Evolutionary conservation across 2,888 invertebrate genomes (phyloP).

Genomic region (Eupeodes luniger): DNA sequence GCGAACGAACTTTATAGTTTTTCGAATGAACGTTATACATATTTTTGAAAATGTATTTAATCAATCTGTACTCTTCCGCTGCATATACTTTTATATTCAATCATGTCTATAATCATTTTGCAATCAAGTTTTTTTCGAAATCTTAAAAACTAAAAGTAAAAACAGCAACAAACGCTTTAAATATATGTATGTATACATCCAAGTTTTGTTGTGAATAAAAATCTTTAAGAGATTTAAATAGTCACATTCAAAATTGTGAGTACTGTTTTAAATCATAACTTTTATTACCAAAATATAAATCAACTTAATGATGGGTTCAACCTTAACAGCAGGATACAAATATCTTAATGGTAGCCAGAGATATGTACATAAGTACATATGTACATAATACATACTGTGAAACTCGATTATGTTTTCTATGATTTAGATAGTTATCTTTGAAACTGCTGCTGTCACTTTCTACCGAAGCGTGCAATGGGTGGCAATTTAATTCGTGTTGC

Average conservation of each 20-base stretch:
- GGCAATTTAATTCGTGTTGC: conserved; percentile 55
- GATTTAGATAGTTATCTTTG: conserved; percentile 53
- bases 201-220: too few relatives aligned
- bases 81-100: too few relatives aligned
- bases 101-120: too few relatives aligned
- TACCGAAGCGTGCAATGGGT: conserved; percentile 52
- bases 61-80: too few relatives aligned
- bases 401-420: conserved; percentile 42
- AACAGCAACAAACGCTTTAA: too few relatives aligned
- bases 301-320: conserved; percentile 20
- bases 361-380: too few relatives aligned
- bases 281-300: conserved; percentile 54
- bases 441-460: conserved; percentile 38
- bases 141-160: too few relatives aligned
- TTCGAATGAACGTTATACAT: too few relatives aligned
- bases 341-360: too few relatives aligned
- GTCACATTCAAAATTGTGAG: conserved; percentile 21
- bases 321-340: conserved; percentile 10
- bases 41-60: not conserved
- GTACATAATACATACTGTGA: not conserved
- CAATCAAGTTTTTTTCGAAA: too few relatives aligned
- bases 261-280: conserved; percentile 22
- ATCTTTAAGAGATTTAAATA: not conserved
- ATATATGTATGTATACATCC: too few relatives aligned
- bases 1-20: too few relatives aligned